Conservation (phyloP, 2,797 vertebrate species). For the Huso huso region DNA sequence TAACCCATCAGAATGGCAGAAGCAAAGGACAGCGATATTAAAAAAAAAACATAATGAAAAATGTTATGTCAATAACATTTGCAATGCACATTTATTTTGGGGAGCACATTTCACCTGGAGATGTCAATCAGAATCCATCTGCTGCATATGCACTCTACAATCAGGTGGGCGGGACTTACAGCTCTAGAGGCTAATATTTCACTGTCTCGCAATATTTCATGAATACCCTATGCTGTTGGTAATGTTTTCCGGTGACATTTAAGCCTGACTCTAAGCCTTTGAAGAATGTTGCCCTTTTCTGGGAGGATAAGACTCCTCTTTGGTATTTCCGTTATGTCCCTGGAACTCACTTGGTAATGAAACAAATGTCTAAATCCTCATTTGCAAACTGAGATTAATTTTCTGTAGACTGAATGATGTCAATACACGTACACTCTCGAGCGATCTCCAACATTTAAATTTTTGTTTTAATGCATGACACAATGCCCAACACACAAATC, state of each 20-base stretch:
- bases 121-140: no score
- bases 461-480: background rate
- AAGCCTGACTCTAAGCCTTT: background rate
- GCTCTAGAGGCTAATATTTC: background rate
- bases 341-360: conserved; percentile 11
- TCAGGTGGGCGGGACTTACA: no score
- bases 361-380: conserved; percentile 16
- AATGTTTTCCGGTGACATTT: conserved; percentile 16
- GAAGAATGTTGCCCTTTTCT: conserved; percentile 5
- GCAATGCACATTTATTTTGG: no score
- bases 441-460: background rate
- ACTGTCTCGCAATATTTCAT: background rate
- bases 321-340: background rate
- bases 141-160: no score
- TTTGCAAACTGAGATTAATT: conserved; percentile 11
- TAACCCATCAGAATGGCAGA: no score
- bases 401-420: conserved; percentile 7
- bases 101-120: no score
- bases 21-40: no score
- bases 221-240: background rate
- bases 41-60: no score
- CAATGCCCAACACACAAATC: background rate
- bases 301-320: conserved; percentile 4
- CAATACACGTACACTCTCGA: conserved; percentile 8
- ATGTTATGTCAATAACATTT: no score